Evolutionary conservation across 2,113 vertebrate genomes (phyloP), one percentile per base, ranked within the genome.

Genomic region (Podarcis cretensis): DNA sequence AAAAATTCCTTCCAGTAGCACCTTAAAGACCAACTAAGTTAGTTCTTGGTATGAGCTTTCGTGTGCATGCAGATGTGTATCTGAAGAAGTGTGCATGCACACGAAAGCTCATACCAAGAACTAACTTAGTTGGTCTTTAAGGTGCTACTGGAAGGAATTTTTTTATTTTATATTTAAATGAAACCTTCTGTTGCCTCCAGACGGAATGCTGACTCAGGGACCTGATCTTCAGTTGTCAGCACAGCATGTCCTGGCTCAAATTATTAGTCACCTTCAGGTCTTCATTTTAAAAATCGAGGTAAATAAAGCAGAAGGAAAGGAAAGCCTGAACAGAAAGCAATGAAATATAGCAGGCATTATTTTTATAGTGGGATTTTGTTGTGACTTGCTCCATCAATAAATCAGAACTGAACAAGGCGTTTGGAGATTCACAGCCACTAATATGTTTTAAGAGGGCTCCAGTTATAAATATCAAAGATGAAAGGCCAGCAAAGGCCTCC

Each of bases 191-290:
- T 21, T 84, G 80, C 63, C 91, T 78, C 87, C 85, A 90, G 79
- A 48, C 6, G 13, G 88, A 78, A 73, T 83, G 32, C 74, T 65
- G 59, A 89, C 85, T 91, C 85, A 54, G 27, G 48, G 86, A 23
- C 37, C 85, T 88, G 74, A 93, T 78, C 57, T 76, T 84, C 48
- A 14, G 59, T 57, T 90, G 83, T 94, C 83, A 87, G 18, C 87
- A 87, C 75, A 35, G 7, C 71, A 79, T 37, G n/a, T 76, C 81
- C 91, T 84, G 92, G 87, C 59, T 89, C 84, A 74, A 82, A 92
- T 91, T 92, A 95, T 86, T 89, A 84, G 89, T 69, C 85, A 83
- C 83, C 92, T 79, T 87, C 83, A 95, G 90, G 92, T 94, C 92
- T 95, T 95, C 89, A 87, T 90, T 84, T 83, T 65, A 92, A 94